These are phyloP conservation scores for Plutomurus gul DNA, from an alignment of 1,140 invertebrate species.

Conservation along the genomic window DNA sequence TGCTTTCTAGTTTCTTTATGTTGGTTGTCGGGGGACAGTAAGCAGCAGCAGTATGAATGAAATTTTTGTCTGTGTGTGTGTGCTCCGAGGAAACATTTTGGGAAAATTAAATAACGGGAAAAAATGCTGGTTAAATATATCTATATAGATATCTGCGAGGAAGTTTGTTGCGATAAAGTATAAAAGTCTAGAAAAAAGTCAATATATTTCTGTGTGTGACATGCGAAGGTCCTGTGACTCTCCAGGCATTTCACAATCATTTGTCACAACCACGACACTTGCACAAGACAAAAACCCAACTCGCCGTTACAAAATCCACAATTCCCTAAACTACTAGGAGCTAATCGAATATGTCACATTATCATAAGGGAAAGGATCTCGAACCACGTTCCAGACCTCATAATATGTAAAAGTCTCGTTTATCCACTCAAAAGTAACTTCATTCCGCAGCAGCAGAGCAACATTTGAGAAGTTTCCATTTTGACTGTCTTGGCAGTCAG, in stretches of 20 bases:
- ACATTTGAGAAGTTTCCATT: too few relatives aligned
- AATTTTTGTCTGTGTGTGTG: not conserved
- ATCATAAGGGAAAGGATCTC: not conserved
- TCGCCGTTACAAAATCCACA: not conserved
- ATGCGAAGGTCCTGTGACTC: not conserved
- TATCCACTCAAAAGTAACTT: too few relatives aligned
- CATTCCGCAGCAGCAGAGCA: too few relatives aligned
- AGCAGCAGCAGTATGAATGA: not conserved
- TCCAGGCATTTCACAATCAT: conserved; percentile 25
- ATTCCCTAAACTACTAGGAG: not conserved
- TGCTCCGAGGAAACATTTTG: conserved; percentile 4
- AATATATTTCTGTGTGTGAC: conserved; percentile 42
- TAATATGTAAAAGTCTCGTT: not conserved
- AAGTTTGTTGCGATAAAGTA: not conserved
- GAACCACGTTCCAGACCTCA: not conserved
- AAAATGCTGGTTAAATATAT: conserved; percentile 5
- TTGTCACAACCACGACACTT: conserved; percentile 40
- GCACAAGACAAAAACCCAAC: conserved; percentile 18
- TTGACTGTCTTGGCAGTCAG: too few relatives aligned
- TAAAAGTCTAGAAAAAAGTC: conserved; percentile 7
- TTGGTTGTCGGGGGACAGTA: too few relatives aligned
- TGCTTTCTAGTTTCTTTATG: not conserved
- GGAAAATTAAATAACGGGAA: conserved; percentile 36
- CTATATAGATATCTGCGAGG: not conserved
- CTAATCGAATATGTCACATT: conserved; percentile 22